A percentile compares a stretch with the other conserved stretches of the same genome.
Conservation (phyloP, 2,113 vertebrate species). For the Pelodiscus sinensis region DNA sequence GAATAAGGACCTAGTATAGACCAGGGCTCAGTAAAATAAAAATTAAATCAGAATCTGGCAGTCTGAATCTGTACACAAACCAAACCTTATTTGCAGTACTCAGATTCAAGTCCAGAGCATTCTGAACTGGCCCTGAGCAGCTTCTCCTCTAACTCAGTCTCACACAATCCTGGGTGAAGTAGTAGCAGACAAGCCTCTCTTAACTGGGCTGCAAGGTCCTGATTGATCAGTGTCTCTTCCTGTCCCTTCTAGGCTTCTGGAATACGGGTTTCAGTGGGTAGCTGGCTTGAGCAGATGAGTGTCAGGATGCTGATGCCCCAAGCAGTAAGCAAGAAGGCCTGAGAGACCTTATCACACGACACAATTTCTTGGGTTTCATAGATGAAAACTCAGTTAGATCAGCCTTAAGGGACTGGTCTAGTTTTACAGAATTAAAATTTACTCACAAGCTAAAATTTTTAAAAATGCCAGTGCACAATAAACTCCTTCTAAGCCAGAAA, state of each 20-base stretch:
- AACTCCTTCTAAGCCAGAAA: not conserved
- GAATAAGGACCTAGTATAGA: no score
- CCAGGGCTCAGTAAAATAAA: not conserved
- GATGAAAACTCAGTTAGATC: not conserved
- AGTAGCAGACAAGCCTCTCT: not conserved
- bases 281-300: not conserved
- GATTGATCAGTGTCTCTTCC: not conserved
- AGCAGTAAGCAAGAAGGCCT: not conserved
- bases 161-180: not conserved
- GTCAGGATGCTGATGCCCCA: not conserved
- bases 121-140: not conserved
- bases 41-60: not conserved
- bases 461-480: not conserved
- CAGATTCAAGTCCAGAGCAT: not conserved
- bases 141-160: not conserved
- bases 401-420: not conserved
- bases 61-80: not conserved
- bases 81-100: not conserved
- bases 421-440: not conserved
- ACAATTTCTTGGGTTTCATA: not conserved
- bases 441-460: not conserved
- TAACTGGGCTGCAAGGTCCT: not conserved
- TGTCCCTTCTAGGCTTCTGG: not conserved
- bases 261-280: not conserved
- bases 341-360: not conserved